A percentile compares a stretch with the other conserved stretches of the same genome.
Conservation (phyloP, 2,797 vertebrate species). For the Acridotheres tristis region DNA sequence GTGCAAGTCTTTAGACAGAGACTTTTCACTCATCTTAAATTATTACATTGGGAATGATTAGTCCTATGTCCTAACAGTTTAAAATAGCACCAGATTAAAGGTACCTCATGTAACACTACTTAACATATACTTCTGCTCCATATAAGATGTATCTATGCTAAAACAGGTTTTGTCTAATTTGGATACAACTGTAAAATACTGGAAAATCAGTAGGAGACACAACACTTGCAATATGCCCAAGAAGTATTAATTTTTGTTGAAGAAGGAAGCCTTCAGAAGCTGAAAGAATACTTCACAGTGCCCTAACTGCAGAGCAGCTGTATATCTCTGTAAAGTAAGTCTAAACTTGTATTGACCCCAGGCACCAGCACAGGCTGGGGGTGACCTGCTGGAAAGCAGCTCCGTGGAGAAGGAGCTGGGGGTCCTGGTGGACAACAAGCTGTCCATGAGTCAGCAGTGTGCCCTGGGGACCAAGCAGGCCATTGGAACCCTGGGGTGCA, state of each 20-base stretch:
- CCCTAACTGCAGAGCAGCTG: background rate
- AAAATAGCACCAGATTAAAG: background rate
- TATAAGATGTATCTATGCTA: background rate
- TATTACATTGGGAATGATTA: background rate
- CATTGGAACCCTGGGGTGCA: background rate
- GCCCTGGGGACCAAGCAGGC: background rate
- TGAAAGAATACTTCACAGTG: background rate
- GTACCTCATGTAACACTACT: background rate
- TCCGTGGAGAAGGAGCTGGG: background rate
- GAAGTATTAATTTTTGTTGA: background rate
- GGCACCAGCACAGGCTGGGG: background rate
- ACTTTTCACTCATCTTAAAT: background rate
- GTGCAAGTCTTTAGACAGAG: background rate
- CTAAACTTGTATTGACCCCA: background rate
- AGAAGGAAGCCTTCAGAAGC: background rate
- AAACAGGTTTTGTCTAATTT: background rate
- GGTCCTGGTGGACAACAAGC: background rate
- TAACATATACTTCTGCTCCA: background rate
- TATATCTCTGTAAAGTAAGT: background rate
- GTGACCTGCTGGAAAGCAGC: background rate
- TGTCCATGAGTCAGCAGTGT: background rate
- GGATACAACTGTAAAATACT: background rate
- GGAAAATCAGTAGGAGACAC: background rate
- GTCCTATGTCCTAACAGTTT: background rate
- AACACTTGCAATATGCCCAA: background rate